Evolutionary conservation across 2,113 vertebrate species (phyloP).

Genomic region (Solea solea): DNA sequence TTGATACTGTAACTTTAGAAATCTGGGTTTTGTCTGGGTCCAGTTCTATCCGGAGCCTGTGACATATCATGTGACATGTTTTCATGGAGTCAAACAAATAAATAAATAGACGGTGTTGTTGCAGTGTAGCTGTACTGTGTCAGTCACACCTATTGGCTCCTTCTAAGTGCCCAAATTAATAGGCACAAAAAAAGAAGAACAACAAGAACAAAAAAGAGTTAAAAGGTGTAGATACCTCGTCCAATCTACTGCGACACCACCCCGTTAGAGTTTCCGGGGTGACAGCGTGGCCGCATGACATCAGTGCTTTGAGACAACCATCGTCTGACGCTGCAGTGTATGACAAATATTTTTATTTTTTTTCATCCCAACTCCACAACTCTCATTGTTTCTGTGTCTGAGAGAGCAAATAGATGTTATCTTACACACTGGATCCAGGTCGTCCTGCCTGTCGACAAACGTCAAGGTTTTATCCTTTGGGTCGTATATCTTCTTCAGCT

Average conservation of each 20-base stretch:
- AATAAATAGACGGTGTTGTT: too few species aligned
- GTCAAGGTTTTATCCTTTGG: slow-evolving; percentile 61
- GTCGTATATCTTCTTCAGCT: slow-evolving; percentile 57
- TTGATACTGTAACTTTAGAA: too few species aligned
- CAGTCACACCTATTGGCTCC: too few species aligned
- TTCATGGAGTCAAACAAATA: too few species aligned
- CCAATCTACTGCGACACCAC: slow-evolving; percentile 65
- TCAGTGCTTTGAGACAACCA: slow-evolving; percentile 59
- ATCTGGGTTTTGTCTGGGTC: too few species aligned
- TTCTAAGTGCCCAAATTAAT: too few species aligned
- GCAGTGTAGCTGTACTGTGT: too few species aligned
- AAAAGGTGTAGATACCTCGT: slow-evolving; percentile 45
- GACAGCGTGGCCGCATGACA: slow-evolving; percentile 80
- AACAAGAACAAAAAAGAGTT: background rate
- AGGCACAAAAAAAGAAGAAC: background rate
- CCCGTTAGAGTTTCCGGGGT: slow-evolving; percentile 66
- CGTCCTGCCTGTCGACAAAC: slow-evolving; percentile 59
- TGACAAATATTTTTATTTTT: too few species aligned
- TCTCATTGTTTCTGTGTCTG: too few species aligned
- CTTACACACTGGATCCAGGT: slow-evolving; percentile 56
- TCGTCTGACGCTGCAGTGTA: slow-evolving; percentile 54
- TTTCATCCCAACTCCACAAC: background rate
- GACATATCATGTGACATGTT: too few species aligned
- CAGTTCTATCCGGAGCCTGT: too few species aligned
- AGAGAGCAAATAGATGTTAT: background rate